These are phyloP conservation scores for Fringilla coelebs DNA, from an alignment of 2,797 vertebrate species.

Conservation along the genomic window DNA sequence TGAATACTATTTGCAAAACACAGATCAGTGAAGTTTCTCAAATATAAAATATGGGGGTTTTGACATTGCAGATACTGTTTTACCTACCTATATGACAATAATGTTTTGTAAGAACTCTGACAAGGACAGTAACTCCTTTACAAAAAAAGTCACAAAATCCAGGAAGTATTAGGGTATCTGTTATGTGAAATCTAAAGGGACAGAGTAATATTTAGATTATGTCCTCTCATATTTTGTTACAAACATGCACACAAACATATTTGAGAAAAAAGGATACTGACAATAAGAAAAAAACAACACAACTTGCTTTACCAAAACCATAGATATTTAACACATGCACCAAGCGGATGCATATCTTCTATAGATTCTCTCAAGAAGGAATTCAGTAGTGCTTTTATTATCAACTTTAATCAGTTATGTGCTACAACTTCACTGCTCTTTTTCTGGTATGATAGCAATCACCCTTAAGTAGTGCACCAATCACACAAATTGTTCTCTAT, in stretches of 20 bases:
- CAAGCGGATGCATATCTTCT: neutral
- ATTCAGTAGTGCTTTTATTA: neutral
- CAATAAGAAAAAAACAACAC: neutral
- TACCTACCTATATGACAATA: neutral
- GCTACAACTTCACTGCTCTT: neutral
- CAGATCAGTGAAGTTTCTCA: neutral
- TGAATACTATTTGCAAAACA: neutral
- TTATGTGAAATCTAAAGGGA: neutral
- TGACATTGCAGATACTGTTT: neutral
- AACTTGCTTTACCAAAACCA: neutral
- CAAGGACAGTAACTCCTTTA: neutral
- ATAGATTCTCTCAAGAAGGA: neutral
- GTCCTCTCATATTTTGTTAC: neutral
- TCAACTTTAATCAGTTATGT: neutral
- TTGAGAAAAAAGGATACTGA: neutral
- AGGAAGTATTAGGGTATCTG: neutral
- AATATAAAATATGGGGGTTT: neutral
- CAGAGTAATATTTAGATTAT: neutral
- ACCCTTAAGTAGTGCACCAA: neutral
- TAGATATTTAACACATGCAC: neutral
- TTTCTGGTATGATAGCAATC: neutral
- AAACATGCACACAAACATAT: neutral
- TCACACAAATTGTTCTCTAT: neutral
- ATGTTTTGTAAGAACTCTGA: neutral
- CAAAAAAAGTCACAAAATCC: neutral